These are phyloP conservation scores for Patella vulgata DNA, from an alignment of 1,140 invertebrate genomes.

Conservation along the genomic window DNA sequence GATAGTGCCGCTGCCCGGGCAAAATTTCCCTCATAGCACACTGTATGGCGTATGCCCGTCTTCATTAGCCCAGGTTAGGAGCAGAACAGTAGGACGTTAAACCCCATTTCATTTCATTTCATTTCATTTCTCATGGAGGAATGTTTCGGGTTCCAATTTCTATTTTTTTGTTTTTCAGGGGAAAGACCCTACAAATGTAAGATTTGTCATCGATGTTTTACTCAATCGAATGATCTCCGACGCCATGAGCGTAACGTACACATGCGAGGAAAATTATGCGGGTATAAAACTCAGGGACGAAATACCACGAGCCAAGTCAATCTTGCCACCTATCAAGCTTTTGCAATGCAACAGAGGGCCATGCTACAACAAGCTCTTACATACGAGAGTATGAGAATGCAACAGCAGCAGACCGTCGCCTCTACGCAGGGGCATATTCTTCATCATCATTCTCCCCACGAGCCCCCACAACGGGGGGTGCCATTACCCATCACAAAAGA, in stretches of 20 bases:
- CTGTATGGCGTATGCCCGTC: no score
- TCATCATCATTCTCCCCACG: conserved; percentile 13
- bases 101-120: no score
- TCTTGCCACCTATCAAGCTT: conserved; percentile 57
- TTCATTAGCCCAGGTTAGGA: no score
- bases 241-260: conserved; percentile 62
- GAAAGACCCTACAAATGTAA: conserved; percentile 60
- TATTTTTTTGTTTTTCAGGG: no score
- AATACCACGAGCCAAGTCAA: conserved; percentile 45
- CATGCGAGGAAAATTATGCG: conserved; percentile 57
- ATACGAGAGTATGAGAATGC: conserved; percentile 54
- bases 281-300: conserved; percentile 41
- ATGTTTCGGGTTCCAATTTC: no score
- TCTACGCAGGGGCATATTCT: conserved; percentile 31
- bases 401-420: conserved; percentile 46
- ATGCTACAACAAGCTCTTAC: conserved; percentile 57
- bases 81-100: no score
- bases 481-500: conserved; percentile 13
- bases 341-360: conserved; percentile 58
- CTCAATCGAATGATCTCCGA: conserved; percentile 60
- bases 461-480: conserved; percentile 3
- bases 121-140: no score
- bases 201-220: conserved; percentile 62
- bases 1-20: no score
- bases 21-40: no score